Percentiles rank a stretch among this genome's conserved stretches.
Conservation (phyloP, 2,888 invertebrate genomes). For the Drosophila rubida region DNA sequence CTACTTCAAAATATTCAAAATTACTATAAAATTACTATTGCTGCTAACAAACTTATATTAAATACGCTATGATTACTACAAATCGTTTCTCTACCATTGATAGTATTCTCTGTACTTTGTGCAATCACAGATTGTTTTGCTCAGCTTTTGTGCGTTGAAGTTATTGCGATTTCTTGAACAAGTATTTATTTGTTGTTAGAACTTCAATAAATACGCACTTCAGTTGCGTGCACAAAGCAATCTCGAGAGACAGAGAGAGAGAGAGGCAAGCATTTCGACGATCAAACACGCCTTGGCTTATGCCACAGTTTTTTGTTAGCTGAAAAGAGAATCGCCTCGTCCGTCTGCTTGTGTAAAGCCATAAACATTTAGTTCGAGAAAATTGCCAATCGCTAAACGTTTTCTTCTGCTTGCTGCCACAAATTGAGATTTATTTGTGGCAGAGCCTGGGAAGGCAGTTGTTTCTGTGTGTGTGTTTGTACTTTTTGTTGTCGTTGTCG, state of each 20-base stretch:
- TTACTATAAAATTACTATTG: no score
- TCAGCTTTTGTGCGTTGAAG: background rate
- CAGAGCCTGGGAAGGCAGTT: conserved; percentile 16
- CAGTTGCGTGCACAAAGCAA: no score
- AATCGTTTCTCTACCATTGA: background rate
- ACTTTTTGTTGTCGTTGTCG: background rate
- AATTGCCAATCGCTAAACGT: conserved; percentile 71
- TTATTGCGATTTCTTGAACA: background rate
- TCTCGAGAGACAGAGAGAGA: no score
- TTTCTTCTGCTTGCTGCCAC: conserved; percentile 48
- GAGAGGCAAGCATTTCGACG: background rate
- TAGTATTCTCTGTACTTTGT: background rate
- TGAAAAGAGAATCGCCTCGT: no score
- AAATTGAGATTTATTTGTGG: conserved; percentile 65
- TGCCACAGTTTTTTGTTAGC: conserved; percentile 13
- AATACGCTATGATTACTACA: background rate
- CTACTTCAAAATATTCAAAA: no score
- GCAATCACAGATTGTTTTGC: background rate
- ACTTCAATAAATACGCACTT: background rate
- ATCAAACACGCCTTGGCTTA: conserved; percentile 3
- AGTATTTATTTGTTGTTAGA: background rate
- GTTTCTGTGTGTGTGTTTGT: conserved; percentile 7
- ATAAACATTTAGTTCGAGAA: conserved; percentile 71
- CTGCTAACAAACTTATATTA: no score
- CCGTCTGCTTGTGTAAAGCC: conserved; percentile 27